phyloP scores from a whole-genome alignment of 2,113 vertebrate genomes.

The Dicrurus megarhynchus region DNA sequence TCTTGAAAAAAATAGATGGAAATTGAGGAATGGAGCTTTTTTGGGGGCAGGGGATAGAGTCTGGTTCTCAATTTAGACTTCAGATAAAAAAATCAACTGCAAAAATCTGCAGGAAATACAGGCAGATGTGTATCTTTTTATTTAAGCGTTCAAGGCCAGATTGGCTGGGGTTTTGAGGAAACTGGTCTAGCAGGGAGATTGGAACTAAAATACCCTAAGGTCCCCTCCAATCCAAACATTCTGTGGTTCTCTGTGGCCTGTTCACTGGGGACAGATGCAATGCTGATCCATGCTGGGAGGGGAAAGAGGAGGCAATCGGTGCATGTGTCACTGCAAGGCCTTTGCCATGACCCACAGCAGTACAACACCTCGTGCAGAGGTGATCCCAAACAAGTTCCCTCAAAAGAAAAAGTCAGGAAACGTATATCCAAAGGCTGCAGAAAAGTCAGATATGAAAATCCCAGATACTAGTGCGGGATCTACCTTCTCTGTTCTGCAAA shows the following conservation, averaged over 20 bases:
- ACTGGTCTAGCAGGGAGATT: neutral
- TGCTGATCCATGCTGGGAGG: neutral
- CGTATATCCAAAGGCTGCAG: neutral
- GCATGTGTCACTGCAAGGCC: neutral
- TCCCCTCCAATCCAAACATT: neutral
- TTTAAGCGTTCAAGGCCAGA: neutral
- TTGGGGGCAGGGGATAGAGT: accelerated
- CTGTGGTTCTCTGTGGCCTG: neutral
- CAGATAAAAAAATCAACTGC: neutral
- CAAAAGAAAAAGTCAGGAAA: neutral
- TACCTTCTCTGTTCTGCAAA: neutral
- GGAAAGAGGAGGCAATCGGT: accelerated
- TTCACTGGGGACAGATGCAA: neutral
- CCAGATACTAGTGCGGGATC: neutral
- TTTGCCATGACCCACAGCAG: neutral
- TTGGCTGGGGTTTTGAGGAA: neutral
- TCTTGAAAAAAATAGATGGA: neutral
- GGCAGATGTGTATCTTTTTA: neutral
- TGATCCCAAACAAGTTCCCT: neutral
- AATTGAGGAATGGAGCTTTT: neutral
- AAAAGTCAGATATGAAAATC: neutral
- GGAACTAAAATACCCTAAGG: neutral
- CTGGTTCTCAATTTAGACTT: neutral
- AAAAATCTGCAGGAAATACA: neutral
- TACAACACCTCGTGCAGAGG: neutral